phyloP scores from a whole-genome alignment of 2,797 vertebrate genomes.

The Propithecus deckenii region DNA sequence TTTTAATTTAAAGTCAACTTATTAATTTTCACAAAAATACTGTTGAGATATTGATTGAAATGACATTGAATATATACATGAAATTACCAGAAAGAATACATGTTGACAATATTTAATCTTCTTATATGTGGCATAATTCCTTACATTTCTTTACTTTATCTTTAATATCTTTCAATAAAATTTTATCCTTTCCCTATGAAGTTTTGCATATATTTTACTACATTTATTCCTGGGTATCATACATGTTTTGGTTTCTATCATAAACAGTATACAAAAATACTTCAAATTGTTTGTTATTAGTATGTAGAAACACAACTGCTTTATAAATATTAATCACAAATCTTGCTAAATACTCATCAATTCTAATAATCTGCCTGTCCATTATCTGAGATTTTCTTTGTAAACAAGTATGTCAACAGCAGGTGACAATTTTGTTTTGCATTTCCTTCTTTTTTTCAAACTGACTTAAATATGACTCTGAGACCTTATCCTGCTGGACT shows the following conservation, averaged over 20 bases:
- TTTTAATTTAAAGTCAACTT: conserved; percentile 1
- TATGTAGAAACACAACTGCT: neutral
- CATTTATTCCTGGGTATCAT: neutral
- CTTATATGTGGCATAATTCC: neutral
- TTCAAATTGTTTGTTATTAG: neutral
- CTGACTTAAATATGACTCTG: neutral
- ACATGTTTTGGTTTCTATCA: neutral
- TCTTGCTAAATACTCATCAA: neutral
- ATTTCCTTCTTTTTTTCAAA: neutral
- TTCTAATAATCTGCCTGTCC: neutral
- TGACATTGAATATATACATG: neutral
- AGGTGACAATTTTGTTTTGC: neutral
- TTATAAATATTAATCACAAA: neutral
- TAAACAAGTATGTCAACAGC: neutral
- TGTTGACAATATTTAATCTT: neutral
- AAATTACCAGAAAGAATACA: neutral
- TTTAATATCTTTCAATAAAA: neutral
- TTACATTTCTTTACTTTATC: neutral
- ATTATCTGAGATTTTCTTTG: neutral
- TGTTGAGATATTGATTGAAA: neutral
- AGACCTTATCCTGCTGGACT: neutral
- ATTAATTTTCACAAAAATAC: neutral
- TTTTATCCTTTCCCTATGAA: neutral
- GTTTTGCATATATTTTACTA: neutral
- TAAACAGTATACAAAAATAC: neutral